Percentiles rank a stretch among this genome's conserved stretches.
phyloP scores from a whole-genome alignment of 1,140 invertebrate species.

The Amyelois transitella region DNA sequence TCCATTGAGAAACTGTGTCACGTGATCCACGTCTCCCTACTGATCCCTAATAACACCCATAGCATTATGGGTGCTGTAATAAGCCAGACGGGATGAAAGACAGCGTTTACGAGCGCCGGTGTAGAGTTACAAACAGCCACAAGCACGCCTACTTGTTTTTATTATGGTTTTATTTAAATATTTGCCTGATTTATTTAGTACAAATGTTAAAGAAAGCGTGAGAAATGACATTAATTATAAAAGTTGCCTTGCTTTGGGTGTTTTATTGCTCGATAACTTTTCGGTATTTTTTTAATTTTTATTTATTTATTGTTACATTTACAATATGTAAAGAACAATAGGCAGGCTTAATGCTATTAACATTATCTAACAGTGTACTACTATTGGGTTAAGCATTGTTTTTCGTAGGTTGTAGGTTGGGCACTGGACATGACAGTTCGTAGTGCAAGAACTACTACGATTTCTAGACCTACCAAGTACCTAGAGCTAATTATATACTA shows the following conservation, averaged over 20 bases:
- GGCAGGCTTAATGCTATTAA: too few relatives aligned
- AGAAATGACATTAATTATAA: slow-evolving; percentile 10
- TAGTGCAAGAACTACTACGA: too few relatives aligned
- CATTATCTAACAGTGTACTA: too few relatives aligned
- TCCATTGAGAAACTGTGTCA: not conserved
- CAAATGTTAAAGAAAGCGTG: slow-evolving; percentile 18
- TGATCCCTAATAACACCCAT: slow-evolving; percentile 21
- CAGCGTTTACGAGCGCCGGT: slow-evolving; percentile 48
- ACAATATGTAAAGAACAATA: too few relatives aligned
- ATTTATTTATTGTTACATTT: too few relatives aligned
- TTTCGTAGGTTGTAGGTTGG: too few relatives aligned
- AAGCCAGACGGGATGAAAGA: slow-evolving; percentile 61
- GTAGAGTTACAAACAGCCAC: slow-evolving; percentile 51
- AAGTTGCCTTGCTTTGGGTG: not conserved
- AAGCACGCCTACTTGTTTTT: slow-evolving; percentile 50
- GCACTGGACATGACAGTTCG: too few relatives aligned
- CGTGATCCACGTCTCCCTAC: not conserved
- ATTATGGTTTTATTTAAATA: slow-evolving; percentile 46
- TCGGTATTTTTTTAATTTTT: too few relatives aligned
- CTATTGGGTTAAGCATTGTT: too few relatives aligned
- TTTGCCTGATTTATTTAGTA: slow-evolving; percentile 23
- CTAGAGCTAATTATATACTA: too few relatives aligned
- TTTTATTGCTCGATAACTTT: too few relatives aligned
- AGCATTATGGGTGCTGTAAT: slow-evolving; percentile 40
- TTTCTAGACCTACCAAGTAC: too few relatives aligned